Conservation (phyloP, 2,888 invertebrate genomes). For the Paralinhomoeus sp. region DNA sequence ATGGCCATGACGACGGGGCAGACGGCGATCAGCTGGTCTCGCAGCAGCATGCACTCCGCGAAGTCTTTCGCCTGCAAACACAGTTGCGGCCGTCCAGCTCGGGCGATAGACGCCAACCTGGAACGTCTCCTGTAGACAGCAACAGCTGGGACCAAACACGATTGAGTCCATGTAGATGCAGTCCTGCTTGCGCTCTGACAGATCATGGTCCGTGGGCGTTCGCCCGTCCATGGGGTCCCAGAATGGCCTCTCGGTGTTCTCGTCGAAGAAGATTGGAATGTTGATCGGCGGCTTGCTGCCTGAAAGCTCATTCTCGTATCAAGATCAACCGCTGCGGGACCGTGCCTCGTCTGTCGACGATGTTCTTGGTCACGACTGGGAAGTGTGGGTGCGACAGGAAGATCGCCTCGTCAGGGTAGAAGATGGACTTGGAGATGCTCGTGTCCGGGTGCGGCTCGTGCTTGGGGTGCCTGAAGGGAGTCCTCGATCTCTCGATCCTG, state of each 20-base stretch:
- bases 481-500: too few relatives aligned
- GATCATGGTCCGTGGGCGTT: not conserved
- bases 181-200: not conserved
- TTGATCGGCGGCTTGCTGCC: too few relatives aligned
- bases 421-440: not conserved
- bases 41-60: slow-evolving; percentile 72
- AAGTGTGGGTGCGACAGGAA: not conserved
- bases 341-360: slow-evolving; percentile 1
- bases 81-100: too few relatives aligned
- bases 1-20: slow-evolving; percentile 90
- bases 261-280: slow-evolving; percentile 2
- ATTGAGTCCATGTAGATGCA: slow-evolving; percentile 57
- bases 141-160: slow-evolving; percentile 97
- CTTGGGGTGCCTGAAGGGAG: too few relatives aligned
- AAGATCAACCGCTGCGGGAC: too few relatives aligned
- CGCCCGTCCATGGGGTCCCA: not conserved
- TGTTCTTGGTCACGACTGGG: not conserved
- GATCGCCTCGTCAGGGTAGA: slow-evolving; percentile 4
- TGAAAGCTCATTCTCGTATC: too few relatives aligned
- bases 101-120: too few relatives aligned
- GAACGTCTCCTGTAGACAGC: slow-evolving; percentile 50
- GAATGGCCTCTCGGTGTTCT: slow-evolving; percentile 2
- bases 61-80: too few relatives aligned
- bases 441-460: not conserved
- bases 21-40: slow-evolving; percentile 76